Evolutionary conservation across 2,888 invertebrate genomes (phyloP).

Genomic region (Bellardia pandia): DNA sequence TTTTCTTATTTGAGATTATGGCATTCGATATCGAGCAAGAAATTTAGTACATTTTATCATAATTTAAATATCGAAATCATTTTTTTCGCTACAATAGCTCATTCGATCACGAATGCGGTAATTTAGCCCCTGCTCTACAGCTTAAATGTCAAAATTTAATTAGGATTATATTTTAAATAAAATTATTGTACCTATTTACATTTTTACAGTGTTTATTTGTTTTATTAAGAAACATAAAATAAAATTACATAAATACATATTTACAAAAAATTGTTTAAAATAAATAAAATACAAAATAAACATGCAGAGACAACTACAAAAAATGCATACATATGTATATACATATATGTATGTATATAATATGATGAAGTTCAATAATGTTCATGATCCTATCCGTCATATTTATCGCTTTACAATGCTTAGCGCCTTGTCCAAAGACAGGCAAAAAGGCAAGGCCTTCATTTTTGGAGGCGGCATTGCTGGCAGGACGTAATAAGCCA

Average conservation of each 20-base stretch:
- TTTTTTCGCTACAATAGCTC: no score
- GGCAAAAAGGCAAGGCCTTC: constrained; percentile 58
- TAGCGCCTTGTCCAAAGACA: constrained; percentile 74
- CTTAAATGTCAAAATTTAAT: background rate
- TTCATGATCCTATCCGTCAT: no score
- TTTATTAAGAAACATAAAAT: constrained; percentile 13
- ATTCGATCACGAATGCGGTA: no score
- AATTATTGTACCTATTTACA: constrained; percentile 1
- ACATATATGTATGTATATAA: background rate
- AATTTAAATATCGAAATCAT: no score
- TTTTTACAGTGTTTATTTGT: constrained; percentile 38
- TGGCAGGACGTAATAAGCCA: constrained; percentile 79
- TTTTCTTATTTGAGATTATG: no score
- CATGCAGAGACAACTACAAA: background rate
- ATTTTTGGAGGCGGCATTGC: constrained; percentile 78
- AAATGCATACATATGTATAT: background rate
- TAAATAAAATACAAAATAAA: constrained; percentile 52
- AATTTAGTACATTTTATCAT: no score
- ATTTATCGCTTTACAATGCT: constrained; percentile 72
- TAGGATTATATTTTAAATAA: no score
- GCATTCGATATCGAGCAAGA: no score
- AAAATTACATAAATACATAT: constrained; percentile 16
- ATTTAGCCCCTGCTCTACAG: no score
- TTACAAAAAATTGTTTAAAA: constrained; percentile 33
- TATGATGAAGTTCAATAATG: background rate